phyloP scores from a whole-genome alignment of 2,888 invertebrate species.

The Diarsia dahlii region DNA sequence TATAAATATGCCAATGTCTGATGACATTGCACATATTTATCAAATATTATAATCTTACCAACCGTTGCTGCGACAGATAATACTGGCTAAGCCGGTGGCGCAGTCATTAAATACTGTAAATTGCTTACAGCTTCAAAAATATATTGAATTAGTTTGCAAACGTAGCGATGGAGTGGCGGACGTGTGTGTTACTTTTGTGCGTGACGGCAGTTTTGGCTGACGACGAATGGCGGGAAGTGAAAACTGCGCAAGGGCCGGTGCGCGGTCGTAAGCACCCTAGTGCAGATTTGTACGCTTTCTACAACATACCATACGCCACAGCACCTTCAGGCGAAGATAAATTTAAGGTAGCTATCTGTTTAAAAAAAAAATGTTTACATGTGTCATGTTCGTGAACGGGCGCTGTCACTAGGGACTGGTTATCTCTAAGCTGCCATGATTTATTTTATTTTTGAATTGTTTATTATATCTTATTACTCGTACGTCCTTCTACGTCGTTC shows the following conservation, averaged over 20 bases:
- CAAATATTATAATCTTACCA: not conserved
- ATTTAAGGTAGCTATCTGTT: not conserved
- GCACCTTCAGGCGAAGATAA: not conserved
- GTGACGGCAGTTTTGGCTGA: no score
- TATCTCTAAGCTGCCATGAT: no score
- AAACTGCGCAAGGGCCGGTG: not conserved
- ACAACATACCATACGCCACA: not conserved
- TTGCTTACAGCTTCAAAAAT: no score
- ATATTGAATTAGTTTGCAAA: not conserved
- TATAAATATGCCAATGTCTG: no score
- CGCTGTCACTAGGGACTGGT: no score
- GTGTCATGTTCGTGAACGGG: no score
- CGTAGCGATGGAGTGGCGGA: not conserved
- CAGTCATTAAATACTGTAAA: not conserved
- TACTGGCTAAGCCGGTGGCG: not conserved
- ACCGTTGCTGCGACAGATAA: not conserved
- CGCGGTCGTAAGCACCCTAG: not conserved
- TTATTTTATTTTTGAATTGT: no score
- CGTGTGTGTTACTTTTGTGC: no score
- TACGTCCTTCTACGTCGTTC: no score
- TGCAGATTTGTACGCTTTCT: not conserved
- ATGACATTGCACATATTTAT: no score
- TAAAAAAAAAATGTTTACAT: no score
- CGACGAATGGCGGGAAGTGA: not conserved
- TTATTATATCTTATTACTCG: no score